A percentile compares a stretch with the other conserved stretches of the same genome.
phyloP scores from a whole-genome alignment of 2,797 vertebrate genomes.

The Meriones psammophilus region DNA sequence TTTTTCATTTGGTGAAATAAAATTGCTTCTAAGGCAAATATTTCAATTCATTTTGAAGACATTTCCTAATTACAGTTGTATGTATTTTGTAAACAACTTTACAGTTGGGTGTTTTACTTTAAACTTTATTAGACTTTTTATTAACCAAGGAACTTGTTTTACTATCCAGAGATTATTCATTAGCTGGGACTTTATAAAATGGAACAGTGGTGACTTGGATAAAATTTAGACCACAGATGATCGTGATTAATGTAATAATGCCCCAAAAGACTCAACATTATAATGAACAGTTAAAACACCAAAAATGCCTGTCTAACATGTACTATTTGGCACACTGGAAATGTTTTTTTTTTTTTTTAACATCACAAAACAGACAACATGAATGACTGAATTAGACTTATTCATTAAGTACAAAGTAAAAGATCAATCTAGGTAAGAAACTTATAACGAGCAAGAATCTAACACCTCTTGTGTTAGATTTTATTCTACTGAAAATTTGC shows the following conservation, averaged over 20 bases:
- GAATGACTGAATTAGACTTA: neutral
- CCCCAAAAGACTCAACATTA: neutral
- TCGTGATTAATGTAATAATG: neutral
- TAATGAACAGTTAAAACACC: neutral
- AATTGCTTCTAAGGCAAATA: neutral
- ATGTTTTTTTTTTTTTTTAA: neutral
- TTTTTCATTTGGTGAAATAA: neutral
- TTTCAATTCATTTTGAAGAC: neutral
- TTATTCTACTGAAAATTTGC: neutral
- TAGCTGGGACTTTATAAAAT: neutral
- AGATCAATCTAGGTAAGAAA: neutral
- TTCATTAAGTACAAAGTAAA: neutral
- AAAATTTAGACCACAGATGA: neutral
- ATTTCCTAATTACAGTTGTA: neutral
- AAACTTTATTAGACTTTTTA: neutral
- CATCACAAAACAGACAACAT: neutral
- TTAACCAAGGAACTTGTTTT: neutral
- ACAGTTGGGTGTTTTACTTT: neutral
- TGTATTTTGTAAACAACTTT: neutral
- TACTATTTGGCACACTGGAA: neutral
- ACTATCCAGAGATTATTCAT: neutral
- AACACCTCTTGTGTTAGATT: neutral
- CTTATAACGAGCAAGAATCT: neutral
- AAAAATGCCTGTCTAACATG: neutral
- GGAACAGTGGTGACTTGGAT: neutral